phyloP scores from a whole-genome alignment of 2,797 vertebrate species.

The Sebastes hubbsi region DNA sequence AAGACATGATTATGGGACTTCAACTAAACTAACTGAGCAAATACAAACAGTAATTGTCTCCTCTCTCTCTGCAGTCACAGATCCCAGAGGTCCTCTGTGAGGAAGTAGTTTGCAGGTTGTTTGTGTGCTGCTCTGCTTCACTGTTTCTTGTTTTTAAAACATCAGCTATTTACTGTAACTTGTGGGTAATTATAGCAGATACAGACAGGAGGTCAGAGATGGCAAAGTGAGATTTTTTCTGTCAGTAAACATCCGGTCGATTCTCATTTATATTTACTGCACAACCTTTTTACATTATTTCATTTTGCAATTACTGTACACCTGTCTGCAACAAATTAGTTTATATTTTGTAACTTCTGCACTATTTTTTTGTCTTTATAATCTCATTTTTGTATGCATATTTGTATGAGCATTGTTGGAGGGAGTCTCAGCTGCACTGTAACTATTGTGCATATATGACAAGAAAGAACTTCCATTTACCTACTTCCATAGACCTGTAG shows the following conservation, averaged over 20 bases:
- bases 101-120: constrained; percentile 42
- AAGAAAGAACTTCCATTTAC: background rate
- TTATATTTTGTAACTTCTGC: background rate
- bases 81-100: constrained; percentile 27
- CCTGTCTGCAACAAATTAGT: background rate
- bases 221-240: background rate
- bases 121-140: constrained; percentile 23
- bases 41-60: constrained; percentile 1
- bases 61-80: constrained; percentile 3
- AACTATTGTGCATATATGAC: background rate
- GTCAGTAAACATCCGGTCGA: background rate
- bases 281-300: background rate
- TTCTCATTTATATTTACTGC: background rate
- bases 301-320: background rate
- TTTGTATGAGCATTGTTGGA: background rate
- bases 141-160: constrained; percentile 18
- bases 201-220: background rate
- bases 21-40: constrained; percentile 4
- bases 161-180: constrained; percentile 15
- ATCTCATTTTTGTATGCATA: background rate
- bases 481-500: too few species aligned
- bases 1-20: background rate
- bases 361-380: background rate
- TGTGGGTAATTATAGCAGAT: background rate
- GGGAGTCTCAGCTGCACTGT: background rate